Conservation (phyloP, 1,140 invertebrate species). For the Pararge aegeria region DNA sequence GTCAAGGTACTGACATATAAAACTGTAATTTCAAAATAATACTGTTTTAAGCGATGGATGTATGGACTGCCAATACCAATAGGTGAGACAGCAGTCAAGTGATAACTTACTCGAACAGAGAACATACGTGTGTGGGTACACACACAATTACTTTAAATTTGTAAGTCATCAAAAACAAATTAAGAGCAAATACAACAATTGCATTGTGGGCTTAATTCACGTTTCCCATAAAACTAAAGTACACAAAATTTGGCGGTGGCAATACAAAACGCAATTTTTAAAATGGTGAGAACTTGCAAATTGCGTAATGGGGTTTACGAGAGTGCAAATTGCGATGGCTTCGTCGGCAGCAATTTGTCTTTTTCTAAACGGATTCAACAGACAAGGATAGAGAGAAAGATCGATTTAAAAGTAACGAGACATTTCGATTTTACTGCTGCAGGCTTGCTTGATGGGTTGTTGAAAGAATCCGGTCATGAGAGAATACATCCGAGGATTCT, state of each 20-base stretch:
- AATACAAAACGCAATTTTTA: background rate
- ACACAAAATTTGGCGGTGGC: constrained; percentile 1
- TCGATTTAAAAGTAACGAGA: constrained; percentile 12
- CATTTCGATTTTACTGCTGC: constrained; percentile 1
- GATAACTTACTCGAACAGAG: background rate
- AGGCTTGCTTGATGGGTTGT: background rate
- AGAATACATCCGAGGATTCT: background rate
- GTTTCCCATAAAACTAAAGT: constrained; percentile 1
- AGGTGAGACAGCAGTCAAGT: no score
- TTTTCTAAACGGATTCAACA: background rate
- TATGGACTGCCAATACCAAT: no score
- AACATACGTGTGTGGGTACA: background rate
- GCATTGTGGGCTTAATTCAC: background rate
- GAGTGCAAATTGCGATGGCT: constrained; percentile 5
- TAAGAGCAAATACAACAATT: background rate
- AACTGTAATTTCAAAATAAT: no score
- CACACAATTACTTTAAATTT: background rate
- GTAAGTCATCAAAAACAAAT: background rate
- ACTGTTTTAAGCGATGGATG: no score
- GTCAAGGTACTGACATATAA: no score
- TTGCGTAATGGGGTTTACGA: constrained; percentile 7
- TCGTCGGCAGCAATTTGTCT: background rate
- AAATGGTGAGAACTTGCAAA: constrained; percentile 6
- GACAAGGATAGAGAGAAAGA: background rate
- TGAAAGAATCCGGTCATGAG: background rate